Base-by-base conservation (phyloP, 92 coral and sea anemone species). In the Phenganax subtilis region DNA sequence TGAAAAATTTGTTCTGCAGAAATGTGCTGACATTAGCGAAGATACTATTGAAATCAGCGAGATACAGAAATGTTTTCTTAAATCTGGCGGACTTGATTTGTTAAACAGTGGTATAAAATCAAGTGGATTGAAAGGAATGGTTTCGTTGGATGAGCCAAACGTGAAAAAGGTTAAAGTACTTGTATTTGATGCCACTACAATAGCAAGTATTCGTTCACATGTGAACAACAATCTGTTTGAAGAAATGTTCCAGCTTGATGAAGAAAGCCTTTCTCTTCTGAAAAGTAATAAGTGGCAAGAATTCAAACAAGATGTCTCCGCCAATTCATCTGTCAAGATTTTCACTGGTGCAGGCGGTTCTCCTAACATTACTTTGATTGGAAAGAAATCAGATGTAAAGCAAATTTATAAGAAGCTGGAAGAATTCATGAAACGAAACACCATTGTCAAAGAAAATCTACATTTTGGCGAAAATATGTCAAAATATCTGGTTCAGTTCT, bases 391-490 rank as follows among this genome's bases (percentile, higher is more conserved):
- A 27, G 81, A 88, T 12, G 89, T 90, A 3, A 44, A 84, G 17
- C n/a, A 60, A 15, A 76, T 84, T 20, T 47, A 66, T 37, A 37
- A 37, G 66, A 51, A 51, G n/a, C 60, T 92, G 7, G 67, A 80
- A 17, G 52, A 61, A 14, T 92, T 92, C 79, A 75, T 92, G 47
- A 85, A 71, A 62, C 85, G 87, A 71, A 92, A 92, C 65, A 88
- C 93, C 55, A 87, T 92, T 54, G 71, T 88, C 12, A 80, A 30
- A 10, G 44, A 87, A 65, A 55, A 20, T 0, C 78, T 90, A 12
- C 37, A 15, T 3, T 17, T 91, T 25, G 30, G 76, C 12, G 57
- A 44, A n/a, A n/a, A n/a, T n/a, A n/a, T 84, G 20, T 76, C 78
- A 9, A 70, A 56, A 27, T 88, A 88, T 59, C 59, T 92, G 17